Evolutionary conservation across 2,797 vertebrate genomes (phyloP).

Genomic region (Acanthornis magna): DNA sequence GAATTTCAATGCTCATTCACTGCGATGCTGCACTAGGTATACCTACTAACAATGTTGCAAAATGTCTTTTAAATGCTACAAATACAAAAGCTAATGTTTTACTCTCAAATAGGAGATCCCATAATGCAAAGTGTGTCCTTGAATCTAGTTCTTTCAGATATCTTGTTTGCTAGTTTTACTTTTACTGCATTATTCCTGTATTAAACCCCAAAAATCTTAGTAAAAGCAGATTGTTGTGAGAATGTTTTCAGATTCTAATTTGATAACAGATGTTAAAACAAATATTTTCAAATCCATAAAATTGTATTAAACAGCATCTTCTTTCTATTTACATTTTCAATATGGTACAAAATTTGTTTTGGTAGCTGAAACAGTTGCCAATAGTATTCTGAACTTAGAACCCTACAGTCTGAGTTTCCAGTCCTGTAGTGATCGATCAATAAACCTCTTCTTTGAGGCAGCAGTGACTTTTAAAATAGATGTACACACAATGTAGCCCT

Average conservation of each 20-base stretch:
- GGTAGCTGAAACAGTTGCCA: neutral
- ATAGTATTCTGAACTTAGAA: neutral
- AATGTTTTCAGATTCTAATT: slow-evolving; percentile 3
- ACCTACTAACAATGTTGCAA: neutral
- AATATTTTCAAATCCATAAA: neutral
- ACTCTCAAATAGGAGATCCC: neutral
- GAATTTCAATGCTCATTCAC: slow-evolving; percentile 19
- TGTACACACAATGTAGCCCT: neutral
- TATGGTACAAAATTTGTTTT: neutral
- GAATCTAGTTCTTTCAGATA: neutral
- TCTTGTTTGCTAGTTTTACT: neutral
- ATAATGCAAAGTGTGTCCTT: neutral
- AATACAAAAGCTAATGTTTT: neutral
- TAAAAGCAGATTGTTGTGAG: neutral
- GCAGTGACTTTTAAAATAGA: neutral
- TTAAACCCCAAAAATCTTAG: neutral
- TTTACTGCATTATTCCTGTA: neutral
- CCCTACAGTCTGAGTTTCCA: neutral
- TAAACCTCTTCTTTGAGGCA: neutral
- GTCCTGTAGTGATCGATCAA: neutral
- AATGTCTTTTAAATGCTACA: neutral
- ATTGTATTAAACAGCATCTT: neutral
- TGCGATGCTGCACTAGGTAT: neutral
- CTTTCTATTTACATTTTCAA: neutral
- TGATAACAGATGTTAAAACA: neutral